Evolutionary conservation across 64 coral and sea anemone species (phyloP).

Genomic region (Montipora capricornis): DNA sequence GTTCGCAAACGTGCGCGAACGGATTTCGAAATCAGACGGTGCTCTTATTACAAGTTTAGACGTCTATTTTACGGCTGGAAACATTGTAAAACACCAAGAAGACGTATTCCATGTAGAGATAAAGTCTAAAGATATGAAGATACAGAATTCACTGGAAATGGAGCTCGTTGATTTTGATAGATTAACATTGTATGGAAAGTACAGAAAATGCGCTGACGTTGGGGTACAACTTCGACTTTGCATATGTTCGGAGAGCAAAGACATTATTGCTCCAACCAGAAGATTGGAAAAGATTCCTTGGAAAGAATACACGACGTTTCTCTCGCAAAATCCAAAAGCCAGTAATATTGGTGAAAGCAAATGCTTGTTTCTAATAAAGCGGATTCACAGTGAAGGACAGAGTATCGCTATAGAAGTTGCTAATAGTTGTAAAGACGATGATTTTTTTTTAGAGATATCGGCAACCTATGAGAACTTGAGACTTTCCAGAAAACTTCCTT

Average conservation of each 20-base stretch:
- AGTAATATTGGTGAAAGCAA: conserved; percentile 6
- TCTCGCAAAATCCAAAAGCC: neutral
- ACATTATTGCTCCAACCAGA: neutral
- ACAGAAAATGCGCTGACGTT: conserved; percentile 65
- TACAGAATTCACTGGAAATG: conserved; percentile 67
- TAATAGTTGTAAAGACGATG: neutral
- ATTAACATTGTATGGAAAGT: conserved; percentile 75
- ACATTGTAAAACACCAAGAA: conserved; percentile 58
- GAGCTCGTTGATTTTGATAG: conserved; percentile 73
- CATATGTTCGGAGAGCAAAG: conserved; percentile 49
- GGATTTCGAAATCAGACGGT: conserved; percentile 28
- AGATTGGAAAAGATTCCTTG: neutral
- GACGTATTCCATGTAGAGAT: conserved; percentile 83
- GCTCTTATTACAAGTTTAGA: conserved; percentile 77
- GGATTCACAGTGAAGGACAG: conserved; percentile 25
- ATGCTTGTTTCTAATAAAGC: conserved; percentile 14
- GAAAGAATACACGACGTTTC: conserved; percentile 29
- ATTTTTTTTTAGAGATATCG: neutral
- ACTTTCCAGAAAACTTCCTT: conserved; percentile 25
- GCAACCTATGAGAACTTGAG: conserved; percentile 7
- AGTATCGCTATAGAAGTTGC: conserved; percentile 33
- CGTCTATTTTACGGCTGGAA: conserved; percentile 53
- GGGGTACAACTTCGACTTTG: conserved; percentile 73
- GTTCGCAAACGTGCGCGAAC: conserved; percentile 82
- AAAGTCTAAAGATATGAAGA: conserved; percentile 12